phyloP scores from a whole-genome alignment of 2,888 invertebrate genomes.

The Drosophila borealis region DNA sequence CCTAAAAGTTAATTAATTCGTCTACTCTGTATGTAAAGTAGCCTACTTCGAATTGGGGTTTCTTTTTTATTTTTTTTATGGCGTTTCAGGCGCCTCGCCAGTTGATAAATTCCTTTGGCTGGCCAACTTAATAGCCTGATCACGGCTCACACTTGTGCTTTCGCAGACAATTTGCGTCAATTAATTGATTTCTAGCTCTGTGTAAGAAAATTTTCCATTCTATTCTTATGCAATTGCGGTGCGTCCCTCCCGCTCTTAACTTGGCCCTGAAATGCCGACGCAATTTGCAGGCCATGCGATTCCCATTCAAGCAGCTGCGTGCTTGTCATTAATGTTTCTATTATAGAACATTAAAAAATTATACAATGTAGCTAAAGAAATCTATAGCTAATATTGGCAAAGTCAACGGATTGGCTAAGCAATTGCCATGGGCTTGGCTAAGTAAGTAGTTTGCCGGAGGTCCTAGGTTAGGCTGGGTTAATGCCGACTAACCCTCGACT shows the following conservation, averaged over 20 bases:
- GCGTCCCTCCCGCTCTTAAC: constrained; percentile 3
- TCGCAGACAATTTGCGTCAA: constrained; percentile 76
- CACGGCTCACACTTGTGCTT: constrained; percentile 50
- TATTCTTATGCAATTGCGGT: constrained; percentile 39
- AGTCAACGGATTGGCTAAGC: not conserved
- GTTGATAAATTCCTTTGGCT: constrained; percentile 24
- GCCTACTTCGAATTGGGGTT: constrained; percentile 15
- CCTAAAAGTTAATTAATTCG: constrained; percentile 69
- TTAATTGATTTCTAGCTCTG: constrained; percentile 67
- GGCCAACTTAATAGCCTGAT: constrained; percentile 10
- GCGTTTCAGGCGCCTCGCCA: constrained; percentile 36
- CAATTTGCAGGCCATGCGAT: constrained; percentile 14
- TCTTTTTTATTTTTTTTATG: constrained; percentile 32
- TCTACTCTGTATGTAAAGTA: constrained; percentile 44
- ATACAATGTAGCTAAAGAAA: not conserved
- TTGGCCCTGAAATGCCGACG: constrained; percentile 23
- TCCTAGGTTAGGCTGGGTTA: not conserved
- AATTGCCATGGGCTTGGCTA: not conserved
- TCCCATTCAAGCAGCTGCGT: constrained; percentile 8
- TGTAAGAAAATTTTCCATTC: constrained; percentile 39
- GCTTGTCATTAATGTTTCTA: constrained; percentile 13
- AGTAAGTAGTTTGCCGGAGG: not conserved
- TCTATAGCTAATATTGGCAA: not conserved
- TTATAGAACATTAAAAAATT: constrained; percentile 11
- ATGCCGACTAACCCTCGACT: too few species aligned